Percentiles rank a stretch among this genome's conserved stretches.
These are phyloP conservation scores for Porites divaricata DNA, from an alignment of 92 coral and sea anemone genomes.

Conservation along the genomic window DNA sequence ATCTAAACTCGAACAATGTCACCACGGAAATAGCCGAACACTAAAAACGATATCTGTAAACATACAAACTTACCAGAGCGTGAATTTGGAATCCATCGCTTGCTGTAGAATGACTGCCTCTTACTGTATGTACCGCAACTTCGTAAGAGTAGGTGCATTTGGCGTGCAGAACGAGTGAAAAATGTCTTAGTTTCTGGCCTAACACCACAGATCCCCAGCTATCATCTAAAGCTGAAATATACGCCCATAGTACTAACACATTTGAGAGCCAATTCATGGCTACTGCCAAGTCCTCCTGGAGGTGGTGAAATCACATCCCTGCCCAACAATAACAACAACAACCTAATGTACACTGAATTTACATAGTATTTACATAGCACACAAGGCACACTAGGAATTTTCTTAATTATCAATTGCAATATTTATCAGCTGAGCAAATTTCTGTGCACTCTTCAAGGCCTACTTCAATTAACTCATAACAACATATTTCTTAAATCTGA, in stretches of 20 bases:
- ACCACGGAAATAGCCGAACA: neutral
- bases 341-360: neutral
- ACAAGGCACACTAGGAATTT: neutral
- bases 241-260: neutral
- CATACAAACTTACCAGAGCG: slow-evolving; percentile 54
- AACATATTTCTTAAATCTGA: too few species aligned
- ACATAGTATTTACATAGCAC: neutral
- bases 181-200: neutral
- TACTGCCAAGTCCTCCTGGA: neutral
- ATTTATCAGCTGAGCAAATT: neutral
- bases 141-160: slow-evolving; percentile 83
- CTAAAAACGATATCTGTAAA: too few species aligned
- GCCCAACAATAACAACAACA: too few species aligned
- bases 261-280: slow-evolving; percentile 30
- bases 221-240: neutral
- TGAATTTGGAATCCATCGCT: slow-evolving; percentile 74
- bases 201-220: slow-evolving; percentile 2
- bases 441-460: neutral
- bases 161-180: slow-evolving; percentile 1
- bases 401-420: too few species aligned
- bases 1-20: too few species aligned
- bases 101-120: slow-evolving; percentile 82
- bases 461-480: neutral
- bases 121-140: slow-evolving; percentile 83
- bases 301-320: neutral